Evolutionary conservation across 92 coral and sea anemone species (phyloP).

Genomic region (Pocillopora meandrina): DNA sequence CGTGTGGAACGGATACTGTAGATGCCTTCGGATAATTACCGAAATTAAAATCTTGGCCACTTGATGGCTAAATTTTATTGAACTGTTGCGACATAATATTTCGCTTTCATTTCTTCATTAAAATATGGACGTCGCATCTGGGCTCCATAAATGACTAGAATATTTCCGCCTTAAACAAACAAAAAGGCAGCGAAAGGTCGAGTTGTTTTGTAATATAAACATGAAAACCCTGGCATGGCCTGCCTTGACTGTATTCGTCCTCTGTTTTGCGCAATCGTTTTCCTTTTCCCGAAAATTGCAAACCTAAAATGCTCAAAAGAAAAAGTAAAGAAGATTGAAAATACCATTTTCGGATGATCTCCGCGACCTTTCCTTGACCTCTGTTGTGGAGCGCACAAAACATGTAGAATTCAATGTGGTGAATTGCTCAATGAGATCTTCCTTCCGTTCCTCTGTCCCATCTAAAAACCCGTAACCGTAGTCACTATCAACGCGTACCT

Average conservation of each 20-base stretch:
- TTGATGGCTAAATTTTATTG: too few relatives aligned
- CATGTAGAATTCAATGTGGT: constrained; percentile 36
- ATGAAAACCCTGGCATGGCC: neutral
- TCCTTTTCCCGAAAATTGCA: constrained; percentile 40
- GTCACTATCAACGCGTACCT: constrained; percentile 6
- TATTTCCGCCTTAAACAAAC: too few relatives aligned
- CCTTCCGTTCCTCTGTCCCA: constrained; percentile 37
- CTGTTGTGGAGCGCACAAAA: constrained; percentile 29
- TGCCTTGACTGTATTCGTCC: constrained; percentile 36
- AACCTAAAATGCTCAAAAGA: constrained; percentile 36
- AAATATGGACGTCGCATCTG: too few relatives aligned
- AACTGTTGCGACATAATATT: too few relatives aligned
- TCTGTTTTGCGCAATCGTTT: constrained; percentile 1
- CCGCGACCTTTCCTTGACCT: neutral
- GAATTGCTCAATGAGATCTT: constrained; percentile 30
- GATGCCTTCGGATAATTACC: too few relatives aligned
- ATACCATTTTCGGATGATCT: constrained; percentile 9
- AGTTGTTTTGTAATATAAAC: too few relatives aligned
- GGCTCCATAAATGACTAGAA: too few relatives aligned
- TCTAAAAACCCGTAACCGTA: constrained; percentile 31
- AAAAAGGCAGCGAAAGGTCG: too few relatives aligned
- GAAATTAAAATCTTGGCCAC: too few relatives aligned
- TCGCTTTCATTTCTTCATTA: too few relatives aligned
- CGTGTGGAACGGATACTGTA: too few relatives aligned
- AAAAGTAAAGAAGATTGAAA: constrained; percentile 3